These are phyloP conservation scores for Trachymyrmex cornetzi DNA, from an alignment of 1,140 invertebrate species.

Conservation along the genomic window DNA sequence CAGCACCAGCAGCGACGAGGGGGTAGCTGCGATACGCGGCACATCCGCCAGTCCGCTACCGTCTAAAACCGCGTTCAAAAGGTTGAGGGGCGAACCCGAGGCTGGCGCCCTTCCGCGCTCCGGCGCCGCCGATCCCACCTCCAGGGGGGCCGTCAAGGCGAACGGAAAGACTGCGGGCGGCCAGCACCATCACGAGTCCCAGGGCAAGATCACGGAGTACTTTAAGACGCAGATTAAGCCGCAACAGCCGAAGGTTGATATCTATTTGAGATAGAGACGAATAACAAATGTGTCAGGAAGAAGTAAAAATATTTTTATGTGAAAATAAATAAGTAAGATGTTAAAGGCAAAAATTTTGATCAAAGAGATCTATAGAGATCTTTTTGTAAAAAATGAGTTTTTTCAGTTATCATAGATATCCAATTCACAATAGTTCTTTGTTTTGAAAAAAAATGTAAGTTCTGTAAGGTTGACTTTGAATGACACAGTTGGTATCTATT, in stretches of 20 bases:
- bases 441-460: neutral
- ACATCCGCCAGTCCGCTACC: conserved; percentile 85
- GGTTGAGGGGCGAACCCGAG: conserved; percentile 84
- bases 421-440: neutral
- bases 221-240: conserved; percentile 93
- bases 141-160: conserved; percentile 75
- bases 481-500: neutral
- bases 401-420: neutral
- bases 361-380: neutral
- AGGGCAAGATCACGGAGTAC: conserved; percentile 93
- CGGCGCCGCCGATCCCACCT: conserved; percentile 80
- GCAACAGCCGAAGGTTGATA: conserved; percentile 84
- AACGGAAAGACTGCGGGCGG: conserved; percentile 30
- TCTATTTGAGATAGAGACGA: neutral
- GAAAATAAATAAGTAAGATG: neutral
- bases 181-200: conserved; percentile 80
- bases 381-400: neutral
- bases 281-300: neutral
- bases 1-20: conserved; percentile 88
- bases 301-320: neutral
- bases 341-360: neutral
- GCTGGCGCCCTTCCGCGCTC: conserved; percentile 80
- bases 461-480: neutral
- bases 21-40: conserved; percentile 82
- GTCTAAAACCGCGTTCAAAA: conserved; percentile 83